These are phyloP conservation scores for Teinopalpus imperialis DNA, from an alignment of 2,888 invertebrate genomes.

Conservation along the genomic window DNA sequence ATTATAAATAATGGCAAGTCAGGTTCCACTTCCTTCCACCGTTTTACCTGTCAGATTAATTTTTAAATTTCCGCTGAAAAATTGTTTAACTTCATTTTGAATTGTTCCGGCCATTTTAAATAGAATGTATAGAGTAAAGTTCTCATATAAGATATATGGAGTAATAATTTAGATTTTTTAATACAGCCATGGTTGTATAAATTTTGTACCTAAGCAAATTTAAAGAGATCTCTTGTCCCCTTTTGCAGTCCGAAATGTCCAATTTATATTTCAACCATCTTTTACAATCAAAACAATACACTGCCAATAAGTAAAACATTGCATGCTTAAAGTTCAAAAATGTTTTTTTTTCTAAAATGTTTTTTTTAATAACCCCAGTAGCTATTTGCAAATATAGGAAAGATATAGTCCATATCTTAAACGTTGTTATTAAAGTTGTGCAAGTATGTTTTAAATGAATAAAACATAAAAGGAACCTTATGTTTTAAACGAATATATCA, in stretches of 20 bases:
- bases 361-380: too few species aligned
- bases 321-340: too few species aligned
- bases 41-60: neutral
- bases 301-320: slow-evolving; percentile 43
- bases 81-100: slow-evolving; percentile 50
- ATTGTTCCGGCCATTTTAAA: slow-evolving; percentile 79
- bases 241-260: slow-evolving; percentile 3
- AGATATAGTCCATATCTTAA: too few species aligned
- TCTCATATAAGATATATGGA: slow-evolving; percentile 29
- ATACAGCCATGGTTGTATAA: slow-evolving; percentile 4
- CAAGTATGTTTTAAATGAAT: too few species aligned
- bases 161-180: slow-evolving; percentile 11
- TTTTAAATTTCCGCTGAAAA: slow-evolving; percentile 22
- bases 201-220: neutral
- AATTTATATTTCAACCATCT: too few species aligned
- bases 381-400: too few species aligned
- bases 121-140: slow-evolving; percentile 60
- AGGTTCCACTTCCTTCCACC: neutral
- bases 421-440: too few species aligned
- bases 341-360: too few species aligned
- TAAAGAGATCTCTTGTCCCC: neutral
- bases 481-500: too few species aligned
- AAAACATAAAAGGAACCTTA: too few species aligned
- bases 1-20: slow-evolving; percentile 5
- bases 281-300: slow-evolving; percentile 36